Conservation (phyloP, 37 sponge, comb jelly and placozoan species). For the Cliona cf. orientalis region DNA sequence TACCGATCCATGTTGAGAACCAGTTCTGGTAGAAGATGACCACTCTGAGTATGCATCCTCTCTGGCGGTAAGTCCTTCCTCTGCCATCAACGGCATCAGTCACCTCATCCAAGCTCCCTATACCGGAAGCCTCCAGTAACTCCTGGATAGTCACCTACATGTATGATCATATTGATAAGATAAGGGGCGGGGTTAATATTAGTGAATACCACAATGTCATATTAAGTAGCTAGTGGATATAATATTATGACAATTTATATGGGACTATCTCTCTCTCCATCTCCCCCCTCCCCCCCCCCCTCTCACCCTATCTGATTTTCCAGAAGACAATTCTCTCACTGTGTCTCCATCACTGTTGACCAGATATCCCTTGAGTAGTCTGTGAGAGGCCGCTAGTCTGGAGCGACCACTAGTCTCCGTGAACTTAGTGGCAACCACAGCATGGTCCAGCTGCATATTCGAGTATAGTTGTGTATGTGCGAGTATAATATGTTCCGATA, state of each 20-base stretch:
- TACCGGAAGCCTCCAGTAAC: slow-evolving; percentile 76
- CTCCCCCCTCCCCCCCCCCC: neutral
- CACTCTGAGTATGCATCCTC: slow-evolving; percentile 78
- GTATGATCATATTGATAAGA: too few species aligned
- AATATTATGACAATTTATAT: too few species aligned
- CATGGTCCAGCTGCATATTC: slow-evolving; percentile 80
- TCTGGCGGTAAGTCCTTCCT: slow-evolving; percentile 64
- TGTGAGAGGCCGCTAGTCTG: slow-evolving; percentile 70
- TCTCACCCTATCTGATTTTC: slow-evolving; percentile 75
- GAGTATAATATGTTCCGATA: slow-evolving; percentile 1
- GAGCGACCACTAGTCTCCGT: slow-evolving; percentile 50
- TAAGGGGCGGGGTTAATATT: too few species aligned
- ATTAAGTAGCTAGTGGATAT: too few species aligned
- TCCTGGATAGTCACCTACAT: slow-evolving; percentile 65
- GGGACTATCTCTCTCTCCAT: neutral
- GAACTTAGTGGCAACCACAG: slow-evolving; percentile 71
- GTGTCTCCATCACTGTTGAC: slow-evolving; percentile 38
- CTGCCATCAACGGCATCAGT: slow-evolving; percentile 74
- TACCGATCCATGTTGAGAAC: slow-evolving; percentile 68
- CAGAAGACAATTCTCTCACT: slow-evolving; percentile 51
- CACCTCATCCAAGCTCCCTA: slow-evolving; percentile 63
- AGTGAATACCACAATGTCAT: too few species aligned
- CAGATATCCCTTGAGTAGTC: slow-evolving; percentile 72
- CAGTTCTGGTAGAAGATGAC: slow-evolving; percentile 82
- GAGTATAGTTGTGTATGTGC: slow-evolving; percentile 15